Conservation (phyloP, 2,113 vertebrate genomes). For the Agelaius phoeniceus region DNA sequence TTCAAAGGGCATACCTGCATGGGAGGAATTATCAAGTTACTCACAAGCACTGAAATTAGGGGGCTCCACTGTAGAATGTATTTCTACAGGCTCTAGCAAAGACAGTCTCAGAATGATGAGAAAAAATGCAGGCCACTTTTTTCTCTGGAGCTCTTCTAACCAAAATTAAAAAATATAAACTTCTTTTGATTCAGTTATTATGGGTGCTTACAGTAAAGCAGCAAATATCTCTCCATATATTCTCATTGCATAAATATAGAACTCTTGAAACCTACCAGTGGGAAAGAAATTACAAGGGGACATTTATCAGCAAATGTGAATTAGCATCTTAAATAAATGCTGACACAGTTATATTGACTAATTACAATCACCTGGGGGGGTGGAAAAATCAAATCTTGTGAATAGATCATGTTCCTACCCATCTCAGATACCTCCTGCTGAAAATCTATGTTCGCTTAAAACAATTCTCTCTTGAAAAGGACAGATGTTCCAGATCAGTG, state of each 20-base stretch:
- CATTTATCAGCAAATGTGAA: background rate
- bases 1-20: background rate
- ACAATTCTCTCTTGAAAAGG: background rate
- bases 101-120: background rate
- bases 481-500: background rate
- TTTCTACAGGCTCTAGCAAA: background rate
- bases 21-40: background rate
- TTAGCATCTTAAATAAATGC: background rate
- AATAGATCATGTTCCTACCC: background rate
- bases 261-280: background rate
- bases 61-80: background rate
- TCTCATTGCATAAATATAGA: background rate
- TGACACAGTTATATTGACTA: background rate
- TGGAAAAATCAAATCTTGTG: accelerated
- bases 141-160: background rate
- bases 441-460: background rate
- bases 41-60: background rate
- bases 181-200: background rate
- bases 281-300: background rate
- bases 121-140: background rate
- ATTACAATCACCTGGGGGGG: background rate
- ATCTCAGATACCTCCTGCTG: background rate
- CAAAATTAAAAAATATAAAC: background rate
- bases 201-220: background rate
- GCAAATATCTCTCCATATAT: background rate